Conservation (phyloP, 1,140 invertebrate species). For the Lerema accius region DNA sequence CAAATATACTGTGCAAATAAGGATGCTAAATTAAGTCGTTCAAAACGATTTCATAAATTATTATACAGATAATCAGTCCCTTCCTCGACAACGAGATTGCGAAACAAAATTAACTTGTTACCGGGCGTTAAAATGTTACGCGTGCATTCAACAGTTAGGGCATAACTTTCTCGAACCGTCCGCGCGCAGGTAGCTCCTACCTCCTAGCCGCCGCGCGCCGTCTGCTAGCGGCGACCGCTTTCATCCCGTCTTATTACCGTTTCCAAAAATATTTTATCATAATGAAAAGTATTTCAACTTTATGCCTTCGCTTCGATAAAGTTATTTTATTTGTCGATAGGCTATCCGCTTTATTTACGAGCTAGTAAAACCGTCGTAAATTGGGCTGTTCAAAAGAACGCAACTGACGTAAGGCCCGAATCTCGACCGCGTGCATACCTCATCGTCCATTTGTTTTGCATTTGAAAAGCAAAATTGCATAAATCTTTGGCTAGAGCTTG, state of each 20-base stretch:
- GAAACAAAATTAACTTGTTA: conserved; percentile 40
- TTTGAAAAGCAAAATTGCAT: background rate
- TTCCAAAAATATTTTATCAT: conserved; percentile 77
- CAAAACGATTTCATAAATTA: too few species aligned
- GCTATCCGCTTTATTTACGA: conserved; percentile 66
- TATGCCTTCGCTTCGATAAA: conserved; percentile 64
- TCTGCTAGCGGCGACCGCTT: conserved; percentile 73
- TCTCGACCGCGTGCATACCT: conserved; percentile 41
- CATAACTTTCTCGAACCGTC: conserved; percentile 58
- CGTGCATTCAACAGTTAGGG: conserved; percentile 36
- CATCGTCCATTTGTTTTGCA: conserved; percentile 21
- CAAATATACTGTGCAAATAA: too few species aligned
- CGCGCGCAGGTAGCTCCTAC: conserved; percentile 68
- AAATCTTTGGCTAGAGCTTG: background rate
- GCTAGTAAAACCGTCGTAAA: conserved; percentile 74
- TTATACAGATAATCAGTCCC: too few species aligned
- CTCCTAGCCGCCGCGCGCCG: conserved; percentile 56
- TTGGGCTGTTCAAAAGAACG: conserved; percentile 68
- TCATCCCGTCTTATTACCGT: conserved; percentile 72
- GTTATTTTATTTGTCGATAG: conserved; percentile 68
- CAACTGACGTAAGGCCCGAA: conserved; percentile 57
- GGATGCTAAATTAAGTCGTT: too few species aligned
- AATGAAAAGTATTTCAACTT: conserved; percentile 71
- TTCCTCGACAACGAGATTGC: conserved; percentile 25
- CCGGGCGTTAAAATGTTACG: conserved; percentile 31